Conservation (phyloP, 1,140 invertebrate species). For the Micrasema longulum region DNA sequence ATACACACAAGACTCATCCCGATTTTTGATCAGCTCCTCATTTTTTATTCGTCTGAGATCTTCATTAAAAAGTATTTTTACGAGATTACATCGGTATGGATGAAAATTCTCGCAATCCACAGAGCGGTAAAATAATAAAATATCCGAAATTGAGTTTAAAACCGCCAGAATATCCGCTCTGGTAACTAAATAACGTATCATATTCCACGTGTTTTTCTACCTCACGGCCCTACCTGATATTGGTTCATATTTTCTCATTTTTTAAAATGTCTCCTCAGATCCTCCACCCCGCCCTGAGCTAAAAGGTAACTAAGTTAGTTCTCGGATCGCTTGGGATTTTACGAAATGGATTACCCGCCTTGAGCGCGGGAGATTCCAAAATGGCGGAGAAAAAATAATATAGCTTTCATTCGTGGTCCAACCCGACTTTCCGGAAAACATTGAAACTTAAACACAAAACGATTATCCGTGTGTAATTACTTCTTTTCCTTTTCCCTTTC, state of each 20-base stretch:
- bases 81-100: too few relatives aligned
- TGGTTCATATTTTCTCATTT: conserved; percentile 31
- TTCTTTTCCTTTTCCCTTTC: too few relatives aligned
- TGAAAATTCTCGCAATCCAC: too few relatives aligned
- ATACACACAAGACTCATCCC: too few relatives aligned
- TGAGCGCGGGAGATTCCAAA: conserved; percentile 24
- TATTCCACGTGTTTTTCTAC: conserved; percentile 3
- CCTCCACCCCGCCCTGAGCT: conserved; percentile 12
- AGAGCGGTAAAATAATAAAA: too few relatives aligned
- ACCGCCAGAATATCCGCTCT: too few relatives aligned
- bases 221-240: neutral
- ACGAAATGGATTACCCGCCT: conserved; percentile 50
- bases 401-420: neutral
- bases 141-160: too few relatives aligned
- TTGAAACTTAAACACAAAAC: conserved; percentile 4
- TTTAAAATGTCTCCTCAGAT: conserved; percentile 33
- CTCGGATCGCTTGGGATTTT: conserved; percentile 41
- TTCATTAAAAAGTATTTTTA: too few relatives aligned
- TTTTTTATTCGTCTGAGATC: too few relatives aligned
- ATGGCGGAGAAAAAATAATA: conserved; percentile 34
- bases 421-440: neutral
- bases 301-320: conserved; percentile 47
- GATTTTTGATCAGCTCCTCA: too few relatives aligned
- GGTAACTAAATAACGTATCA: conserved; percentile 15
- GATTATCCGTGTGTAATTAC: too few relatives aligned